A percentile compares a stretch with the other conserved stretches of the same genome.
Evolutionary conservation across 2,113 vertebrate genomes (phyloP).

Genomic region (Actenoides lindsayi): DNA sequence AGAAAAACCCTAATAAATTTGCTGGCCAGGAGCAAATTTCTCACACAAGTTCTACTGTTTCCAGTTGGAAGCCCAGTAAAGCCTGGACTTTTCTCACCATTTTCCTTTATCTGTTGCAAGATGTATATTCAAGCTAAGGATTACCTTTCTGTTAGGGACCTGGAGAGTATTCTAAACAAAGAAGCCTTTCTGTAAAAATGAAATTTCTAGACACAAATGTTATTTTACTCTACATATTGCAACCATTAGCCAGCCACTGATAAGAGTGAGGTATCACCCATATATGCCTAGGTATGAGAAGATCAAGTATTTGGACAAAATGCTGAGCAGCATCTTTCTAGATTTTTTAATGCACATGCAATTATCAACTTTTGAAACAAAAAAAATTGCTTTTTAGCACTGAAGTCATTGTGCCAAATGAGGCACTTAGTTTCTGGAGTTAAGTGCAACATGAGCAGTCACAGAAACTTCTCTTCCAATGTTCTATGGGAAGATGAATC

Average conservation of each 20-base stretch:
- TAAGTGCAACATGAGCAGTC: background rate
- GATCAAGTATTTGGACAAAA: background rate
- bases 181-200: background rate
- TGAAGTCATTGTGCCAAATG: background rate
- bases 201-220: background rate
- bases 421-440: background rate
- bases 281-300: rapidly evolving
- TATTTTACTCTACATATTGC: background rate
- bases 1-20: background rate
- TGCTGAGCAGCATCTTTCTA: background rate
- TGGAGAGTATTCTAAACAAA: background rate
- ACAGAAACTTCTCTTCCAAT: background rate
- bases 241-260: background rate
- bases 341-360: background rate
- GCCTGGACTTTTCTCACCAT: background rate
- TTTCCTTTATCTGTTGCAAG: background rate
- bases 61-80: background rate
- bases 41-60: background rate
- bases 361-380: background rate
- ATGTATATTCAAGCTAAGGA: background rate
- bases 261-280: background rate
- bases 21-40: background rate
- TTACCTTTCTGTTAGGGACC: background rate
- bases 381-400: background rate
- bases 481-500: background rate